Base-by-base conservation (phyloP, 2,797 vertebrate genomes). In the Melanotaenia parkinsoni region DNA sequence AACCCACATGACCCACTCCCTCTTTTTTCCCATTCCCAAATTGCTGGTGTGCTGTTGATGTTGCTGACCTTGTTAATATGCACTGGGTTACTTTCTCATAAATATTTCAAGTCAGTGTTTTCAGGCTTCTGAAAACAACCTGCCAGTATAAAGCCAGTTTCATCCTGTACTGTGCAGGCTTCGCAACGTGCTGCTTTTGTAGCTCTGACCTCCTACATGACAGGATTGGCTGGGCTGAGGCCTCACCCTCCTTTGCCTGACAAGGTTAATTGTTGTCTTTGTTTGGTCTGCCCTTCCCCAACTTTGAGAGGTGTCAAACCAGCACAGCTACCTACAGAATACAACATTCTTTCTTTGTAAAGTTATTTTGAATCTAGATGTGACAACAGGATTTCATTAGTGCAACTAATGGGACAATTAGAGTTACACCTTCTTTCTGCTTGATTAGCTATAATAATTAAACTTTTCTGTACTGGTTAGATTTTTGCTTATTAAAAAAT, bases 31-130 rank as follows among this genome's bases (percentile, higher is more conserved):
- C 67, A 54, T 47, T 74, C 71, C 67, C 76, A 72, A 37, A 63
- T 80, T 70, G 76, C 75, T 85, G 76, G 66, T 51, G 80, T 83
- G 78, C 74, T 80, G 90, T 80, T 87, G 85, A 89, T 76, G 88
- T 73, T 71, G 76, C 86, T 78, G 85, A 88, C 93, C 92, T 91
- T 90, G 91, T 94, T 95, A 92, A 93, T 94, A 92, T 93, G 88
- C 89, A 35, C 85, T 26, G 76, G 91, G 87, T 88, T 92, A 87
- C 90, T 89, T 86, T 84, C 91, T 93, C 92, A 93, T 94, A 91
- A 93, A 95, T 94, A 94, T 94, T 94, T 94, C 84, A 93, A 89
- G 87, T 87, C 82, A 73, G 28, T 92, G 88, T 93, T 91, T 93
- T 91, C 86, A 89, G 80, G 81, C 84, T 85, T 85, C 88, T 92